These are phyloP conservation scores for Liasis olivaceus DNA, from an alignment of 2,797 vertebrate species.

Conservation along the genomic window DNA sequence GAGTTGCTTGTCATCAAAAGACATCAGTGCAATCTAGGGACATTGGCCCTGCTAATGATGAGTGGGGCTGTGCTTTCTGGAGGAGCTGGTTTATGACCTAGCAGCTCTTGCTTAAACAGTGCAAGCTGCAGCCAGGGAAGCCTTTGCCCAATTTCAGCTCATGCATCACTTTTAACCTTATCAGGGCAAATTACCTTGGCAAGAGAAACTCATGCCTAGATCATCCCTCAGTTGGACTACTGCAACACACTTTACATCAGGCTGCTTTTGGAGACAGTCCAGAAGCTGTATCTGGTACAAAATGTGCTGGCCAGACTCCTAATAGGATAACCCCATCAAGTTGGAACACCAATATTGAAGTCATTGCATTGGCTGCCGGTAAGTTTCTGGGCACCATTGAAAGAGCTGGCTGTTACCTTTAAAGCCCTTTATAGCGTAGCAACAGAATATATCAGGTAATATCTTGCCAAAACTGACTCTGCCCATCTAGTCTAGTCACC, in stretches of 20 bases:
- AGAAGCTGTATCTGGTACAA: not conserved
- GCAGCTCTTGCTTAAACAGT: not conserved
- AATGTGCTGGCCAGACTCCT: not conserved
- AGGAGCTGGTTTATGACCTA: not conserved
- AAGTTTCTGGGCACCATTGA: no score
- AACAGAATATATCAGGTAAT: no score
- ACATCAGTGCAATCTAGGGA: not conserved
- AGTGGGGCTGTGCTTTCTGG: not conserved
- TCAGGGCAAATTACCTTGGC: not conserved
- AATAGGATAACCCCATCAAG: not conserved
- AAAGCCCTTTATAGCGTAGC: no score
- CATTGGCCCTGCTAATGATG: not conserved
- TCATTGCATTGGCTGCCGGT: no score
- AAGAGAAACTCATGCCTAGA: no score
- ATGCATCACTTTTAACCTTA: not conserved
- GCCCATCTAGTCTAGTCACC: no score
- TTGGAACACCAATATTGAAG: not conserved
- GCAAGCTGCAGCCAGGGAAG: not conserved
- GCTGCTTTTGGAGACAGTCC: no score
- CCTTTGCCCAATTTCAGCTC: not conserved
- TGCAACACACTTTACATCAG: no score
- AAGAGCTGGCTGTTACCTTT: no score
- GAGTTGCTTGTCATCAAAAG: not conserved
- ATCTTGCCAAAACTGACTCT: no score
- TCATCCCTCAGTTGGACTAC: no score